Percentiles rank a stretch among this genome's conserved stretches.
Conservation (phyloP, 2,888 invertebrate genomes). For the Heteromurus nitidus region DNA sequence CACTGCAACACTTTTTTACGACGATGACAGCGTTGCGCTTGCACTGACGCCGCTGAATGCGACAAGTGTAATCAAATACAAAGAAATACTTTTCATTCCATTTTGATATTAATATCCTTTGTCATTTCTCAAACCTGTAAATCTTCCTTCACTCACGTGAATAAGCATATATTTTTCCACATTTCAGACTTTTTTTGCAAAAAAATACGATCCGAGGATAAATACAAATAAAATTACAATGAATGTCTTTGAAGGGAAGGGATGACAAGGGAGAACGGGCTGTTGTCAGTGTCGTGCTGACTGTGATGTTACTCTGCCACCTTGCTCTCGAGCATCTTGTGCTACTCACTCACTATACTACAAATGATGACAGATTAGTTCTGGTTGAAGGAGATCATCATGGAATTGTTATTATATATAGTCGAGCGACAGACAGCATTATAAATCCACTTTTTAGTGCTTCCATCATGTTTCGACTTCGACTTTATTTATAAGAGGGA, state of each 20-base stretch:
- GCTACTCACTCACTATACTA: no score
- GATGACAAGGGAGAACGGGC: conserved; percentile 36
- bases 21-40: conserved; percentile 2
- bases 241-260: not conserved
- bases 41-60: no score
- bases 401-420: conserved; percentile 20
- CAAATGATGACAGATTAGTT: conserved; percentile 53
- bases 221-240: conserved; percentile 33
- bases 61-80: conserved; percentile 40
- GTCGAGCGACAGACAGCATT: not conserved
- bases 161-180: conserved; percentile 15
- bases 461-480: not conserved
- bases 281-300: conserved; percentile 48
- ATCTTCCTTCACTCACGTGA: conserved; percentile 11
- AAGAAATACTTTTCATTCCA: conserved; percentile 20
- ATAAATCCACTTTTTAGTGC: no score
- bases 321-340: conserved; percentile 11
- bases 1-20: conserved; percentile 13
- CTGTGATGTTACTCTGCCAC: conserved; percentile 37
- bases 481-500: conserved; percentile 10
- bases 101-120: not conserved
- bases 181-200: not conserved
- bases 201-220: conserved; percentile 1
- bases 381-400: conserved; percentile 44
- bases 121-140: conserved; percentile 20